Base-by-base conservation (phyloP, 2,797 vertebrate genomes). In the Echiichthys vipera region DNA sequence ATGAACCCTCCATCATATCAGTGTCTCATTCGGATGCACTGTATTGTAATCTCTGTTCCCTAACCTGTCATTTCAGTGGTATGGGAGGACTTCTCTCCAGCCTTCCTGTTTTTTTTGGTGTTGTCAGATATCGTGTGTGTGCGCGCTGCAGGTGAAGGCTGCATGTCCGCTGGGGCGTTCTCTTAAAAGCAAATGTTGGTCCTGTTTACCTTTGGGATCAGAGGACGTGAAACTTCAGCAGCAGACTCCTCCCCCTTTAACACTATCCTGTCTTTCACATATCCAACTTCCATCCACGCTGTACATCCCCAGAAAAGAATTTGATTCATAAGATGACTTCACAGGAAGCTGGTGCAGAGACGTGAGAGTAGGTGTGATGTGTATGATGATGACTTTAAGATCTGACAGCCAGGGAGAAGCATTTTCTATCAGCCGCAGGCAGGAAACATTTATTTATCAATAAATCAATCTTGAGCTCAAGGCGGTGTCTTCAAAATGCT, bases 51-150 rank as follows among this genome's bases (percentile, higher is more conserved):
- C 7, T 30, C 8, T 3, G 1, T 9, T 36, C 25, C 11, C 37
- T 24, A 74, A 63, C 56, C 42, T 47, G 61, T 51, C 65, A 69
- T 75, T 62, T 75, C 29, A 18, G 39, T 40, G 32, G n/a, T 13
- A 53, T 54, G 71, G 40, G 47, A 45, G 53, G 36, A 55, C 50
- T 65, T 62, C 50, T 56, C 30, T 46, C 47, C 12, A 62, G 51
- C 7, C 17, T 54, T 51, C 46, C 45, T 32, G 40, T 32, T n/a
- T 36, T 4, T 40, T 53, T 40, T n/a, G n/a, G n/a, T n/a, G n/a
- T n/a, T n/a, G n/a, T 43, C 11, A 13, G 51, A 29, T 14, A 0
- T 32, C 1, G 13, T 50, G n/a, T n/a, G n/a, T n/a, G n/a, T n/a
- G n/a, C n/a, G 8, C n/a, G 1, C 4, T 27, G 47, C 4, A 37